phyloP scores from a whole-genome alignment of 2,113 vertebrate genomes.

The Thamnaconus septentrionalis region DNA sequence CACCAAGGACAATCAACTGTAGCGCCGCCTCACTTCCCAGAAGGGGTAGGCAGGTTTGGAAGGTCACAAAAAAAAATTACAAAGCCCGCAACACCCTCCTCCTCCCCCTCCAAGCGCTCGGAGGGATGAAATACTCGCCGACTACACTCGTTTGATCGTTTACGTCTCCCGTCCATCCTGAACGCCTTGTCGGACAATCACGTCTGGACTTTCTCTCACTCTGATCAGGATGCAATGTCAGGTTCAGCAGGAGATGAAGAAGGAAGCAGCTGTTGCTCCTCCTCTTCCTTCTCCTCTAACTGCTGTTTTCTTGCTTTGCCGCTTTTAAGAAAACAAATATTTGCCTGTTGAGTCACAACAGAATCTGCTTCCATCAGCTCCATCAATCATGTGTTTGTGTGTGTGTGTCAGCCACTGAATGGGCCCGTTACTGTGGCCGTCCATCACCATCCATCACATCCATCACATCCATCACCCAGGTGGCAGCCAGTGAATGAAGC shows the following conservation, averaged over 20 bases:
- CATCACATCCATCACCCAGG: too few species aligned
- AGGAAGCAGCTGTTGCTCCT: not conserved
- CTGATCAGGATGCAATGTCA: not conserved
- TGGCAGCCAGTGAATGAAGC: too few species aligned
- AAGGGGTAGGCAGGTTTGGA: slow-evolving; percentile 52
- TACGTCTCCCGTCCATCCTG: too few species aligned
- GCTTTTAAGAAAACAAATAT: slow-evolving; percentile 45
- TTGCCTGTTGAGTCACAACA: slow-evolving; percentile 31
- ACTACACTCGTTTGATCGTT: too few species aligned
- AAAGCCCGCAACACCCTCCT: slow-evolving; percentile 9
- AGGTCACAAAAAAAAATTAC: slow-evolving; percentile 57
- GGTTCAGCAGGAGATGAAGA: not conserved
- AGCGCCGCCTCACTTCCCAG: slow-evolving; percentile 67
- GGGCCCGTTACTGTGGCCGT: slow-evolving; percentile 8
- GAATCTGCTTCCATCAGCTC: slow-evolving; percentile 25
- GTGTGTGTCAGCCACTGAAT: slow-evolving; percentile 31
- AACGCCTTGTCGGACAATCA: too few species aligned
- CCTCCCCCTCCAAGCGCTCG: slow-evolving; percentile 12
- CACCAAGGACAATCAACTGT: slow-evolving; percentile 76
- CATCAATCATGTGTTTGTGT: slow-evolving; percentile 48
- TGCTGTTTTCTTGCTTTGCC: not conserved
- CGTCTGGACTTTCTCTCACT: too few species aligned
- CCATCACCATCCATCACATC: slow-evolving; percentile 12
- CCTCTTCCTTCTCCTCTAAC: not conserved
- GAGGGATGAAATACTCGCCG: not conserved